Base-by-base conservation (phyloP, 2,797 vertebrate species). In the Manis crassicaudata region DNA sequence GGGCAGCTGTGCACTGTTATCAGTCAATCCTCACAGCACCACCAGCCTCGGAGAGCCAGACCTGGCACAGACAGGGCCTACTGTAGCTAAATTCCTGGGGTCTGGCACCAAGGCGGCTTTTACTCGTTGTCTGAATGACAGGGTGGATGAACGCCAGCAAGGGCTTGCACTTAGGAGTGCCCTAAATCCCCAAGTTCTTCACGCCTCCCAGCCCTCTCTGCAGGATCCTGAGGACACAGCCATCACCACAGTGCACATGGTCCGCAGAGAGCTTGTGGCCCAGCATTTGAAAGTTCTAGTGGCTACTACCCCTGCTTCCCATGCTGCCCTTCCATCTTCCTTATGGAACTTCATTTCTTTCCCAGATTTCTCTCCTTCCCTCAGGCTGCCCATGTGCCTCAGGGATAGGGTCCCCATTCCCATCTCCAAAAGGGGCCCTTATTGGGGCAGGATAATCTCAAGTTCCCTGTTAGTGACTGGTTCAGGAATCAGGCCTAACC, bases 61-160 rank as follows among this genome's bases (percentile, higher is more conserved):
- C 12, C 21, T 0, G 18, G 14, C 17, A 27, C 58, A 10, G 6
- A 3, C 4, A 75, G 58, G 21, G 12, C 32, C 27, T 6, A 4
- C 46, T 27, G 12, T 7, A 18, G 27, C 18, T 23, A 37, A 35
- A 11, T 40, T 23, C n/a, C 46, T 29, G 50, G n/a, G 3, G 23
- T 10, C 35, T 50, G 13, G 16, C 37, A 56, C 2, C 1, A 11
- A 23, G 25, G 2, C 1, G 18, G 29, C 0, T 21, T 46, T 35
- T 90, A 62, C 27, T 5, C 21, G 4, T 6, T 67, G 82, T 21
- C 13, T 5, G n/a, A 76, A 29, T 9, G 60, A 54, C 40, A 37
- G 23, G 4, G 56, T 0, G 5, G 50, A 58, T 8, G 40, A 50
- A 58, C 5, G 27, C 12, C 0, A 16, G 50, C 23, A 13, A n/a